phyloP scores from a whole-genome alignment of 2,113 vertebrate species.

The Urocitellus parryii region DNA sequence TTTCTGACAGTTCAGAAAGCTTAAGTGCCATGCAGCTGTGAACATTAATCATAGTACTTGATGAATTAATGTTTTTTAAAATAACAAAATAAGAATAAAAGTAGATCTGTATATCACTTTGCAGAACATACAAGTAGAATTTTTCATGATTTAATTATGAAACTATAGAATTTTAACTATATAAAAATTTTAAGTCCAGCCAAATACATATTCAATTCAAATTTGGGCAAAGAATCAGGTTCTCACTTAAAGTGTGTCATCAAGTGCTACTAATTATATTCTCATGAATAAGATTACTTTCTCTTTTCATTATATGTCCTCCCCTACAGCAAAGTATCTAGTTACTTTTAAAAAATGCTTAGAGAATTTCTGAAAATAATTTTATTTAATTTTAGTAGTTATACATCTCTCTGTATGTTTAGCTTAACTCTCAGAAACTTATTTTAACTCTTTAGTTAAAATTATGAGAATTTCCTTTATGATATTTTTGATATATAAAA shows the following conservation, averaged over 20 bases:
- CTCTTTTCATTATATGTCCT: neutral
- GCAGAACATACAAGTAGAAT: neutral
- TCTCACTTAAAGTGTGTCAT: neutral
- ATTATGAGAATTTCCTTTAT: neutral
- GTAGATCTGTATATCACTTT: neutral
- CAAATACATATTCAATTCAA: neutral
- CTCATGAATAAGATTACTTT: neutral
- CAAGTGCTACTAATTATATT: neutral
- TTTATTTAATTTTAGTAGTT: conserved; percentile 50
- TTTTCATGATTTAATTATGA: neutral
- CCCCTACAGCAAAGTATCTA: neutral
- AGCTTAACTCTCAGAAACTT: conserved; percentile 46
- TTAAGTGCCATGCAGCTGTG: neutral
- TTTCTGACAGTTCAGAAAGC: neutral
- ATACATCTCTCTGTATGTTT: neutral
- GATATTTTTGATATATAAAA: neutral
- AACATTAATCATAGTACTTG: neutral
- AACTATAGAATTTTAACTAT: neutral
- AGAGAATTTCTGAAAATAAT: conserved; percentile 17
- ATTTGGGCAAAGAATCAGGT: neutral
- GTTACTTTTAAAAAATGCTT: conserved; percentile 31
- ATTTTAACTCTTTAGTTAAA: conserved; percentile 60
- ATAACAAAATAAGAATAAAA: conserved; percentile 2
- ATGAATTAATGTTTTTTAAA: neutral
- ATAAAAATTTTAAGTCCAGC: neutral